Conservation (phyloP, 2,797 vertebrate genomes). For the Eospalax fontanierii region DNA sequence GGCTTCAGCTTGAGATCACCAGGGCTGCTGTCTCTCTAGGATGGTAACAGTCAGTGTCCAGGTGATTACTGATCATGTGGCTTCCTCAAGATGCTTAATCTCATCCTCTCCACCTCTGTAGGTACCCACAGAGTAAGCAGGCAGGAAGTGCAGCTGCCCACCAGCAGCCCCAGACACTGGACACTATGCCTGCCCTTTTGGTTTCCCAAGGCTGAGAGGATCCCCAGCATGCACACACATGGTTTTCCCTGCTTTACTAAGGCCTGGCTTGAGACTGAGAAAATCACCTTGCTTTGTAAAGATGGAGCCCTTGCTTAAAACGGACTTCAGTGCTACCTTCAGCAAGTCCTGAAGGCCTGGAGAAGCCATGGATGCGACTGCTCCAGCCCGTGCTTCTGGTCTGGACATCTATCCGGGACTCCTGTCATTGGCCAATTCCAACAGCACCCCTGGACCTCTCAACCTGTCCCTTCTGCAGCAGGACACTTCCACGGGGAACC, state of each 20-base stretch:
- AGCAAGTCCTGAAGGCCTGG: slow-evolving; percentile 48
- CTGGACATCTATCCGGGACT: slow-evolving; percentile 92
- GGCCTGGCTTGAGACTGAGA: neutral
- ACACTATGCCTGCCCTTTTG: neutral
- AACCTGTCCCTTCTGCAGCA: slow-evolving; percentile 91
- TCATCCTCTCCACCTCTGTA: slow-evolving; percentile 82
- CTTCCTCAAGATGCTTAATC: slow-evolving; percentile 15
- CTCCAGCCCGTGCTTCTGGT: slow-evolving; percentile 79
- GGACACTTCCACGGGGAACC: slow-evolving; percentile 77
- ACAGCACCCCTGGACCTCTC: slow-evolving; percentile 89
- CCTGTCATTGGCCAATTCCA: slow-evolving; percentile 89
- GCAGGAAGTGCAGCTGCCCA: slow-evolving; percentile 39
- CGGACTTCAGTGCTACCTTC: slow-evolving; percentile 9
- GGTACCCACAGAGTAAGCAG: slow-evolving; percentile 78
- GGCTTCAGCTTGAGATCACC: neutral
- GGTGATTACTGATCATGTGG: fast-evolving
- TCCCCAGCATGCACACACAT: too few relatives aligned
- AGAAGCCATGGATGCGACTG: slow-evolving; percentile 17
- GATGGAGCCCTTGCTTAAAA: slow-evolving; percentile 30
- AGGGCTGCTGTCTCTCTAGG: neutral
- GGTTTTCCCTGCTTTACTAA: neutral
- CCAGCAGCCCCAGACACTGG: too few relatives aligned
- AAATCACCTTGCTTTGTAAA: neutral
- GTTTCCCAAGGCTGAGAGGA: neutral
- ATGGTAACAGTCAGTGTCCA: neutral